Base-by-base conservation (phyloP, 1,140 invertebrate genomes). In the Leptinotarsa lineolata region DNA sequence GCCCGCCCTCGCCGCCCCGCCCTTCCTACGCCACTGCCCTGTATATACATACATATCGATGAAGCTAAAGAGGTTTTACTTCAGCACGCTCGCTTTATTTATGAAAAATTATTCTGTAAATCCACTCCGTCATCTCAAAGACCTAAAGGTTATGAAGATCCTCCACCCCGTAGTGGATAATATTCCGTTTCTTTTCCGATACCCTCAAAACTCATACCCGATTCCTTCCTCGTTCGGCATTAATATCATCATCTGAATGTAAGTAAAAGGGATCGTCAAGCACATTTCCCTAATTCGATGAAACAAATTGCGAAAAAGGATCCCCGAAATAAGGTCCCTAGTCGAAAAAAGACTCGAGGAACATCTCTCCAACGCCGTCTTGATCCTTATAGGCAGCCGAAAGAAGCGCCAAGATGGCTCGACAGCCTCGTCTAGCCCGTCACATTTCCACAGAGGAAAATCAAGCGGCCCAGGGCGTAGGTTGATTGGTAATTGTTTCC, bases 401-500 rank as follows among this genome's bases (percentile, higher is more conserved):
- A 18, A 54, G n/a, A 16, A 18, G n/a, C 4, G 48, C 48, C 15
- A 54, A 18, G 48, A 16, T 54, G 48, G 48, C 5, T 15, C 48
- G 6, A 15, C 15, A 54, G 48, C 48, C 6, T 54, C 16, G 15
- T 15, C 61, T 8, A 63, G n/a, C 61, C 24, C 11, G 61, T 63
- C 61, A 63, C 48, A 16, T 54, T 54, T 18, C 48, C 48, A 18
- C n/a, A 0, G 48, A 54, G 48, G 66, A 71, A 61, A n/a, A 70
- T 71, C 69, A 54, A 76, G 69, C 58, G 69, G 69, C 77, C 79
- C 76, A 77, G 70, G 77, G 75, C 76, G 72, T 76, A 74, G 73
- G 78, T 79, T 83, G 82, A 83, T 83, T 83, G 82, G 82, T 83
- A 83, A 83, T 83, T 83, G 82, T 79, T 78, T 80, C 80, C 78